Conservation (phyloP, 2,113 vertebrate species). For the Lutjanus erythropterus region DNA sequence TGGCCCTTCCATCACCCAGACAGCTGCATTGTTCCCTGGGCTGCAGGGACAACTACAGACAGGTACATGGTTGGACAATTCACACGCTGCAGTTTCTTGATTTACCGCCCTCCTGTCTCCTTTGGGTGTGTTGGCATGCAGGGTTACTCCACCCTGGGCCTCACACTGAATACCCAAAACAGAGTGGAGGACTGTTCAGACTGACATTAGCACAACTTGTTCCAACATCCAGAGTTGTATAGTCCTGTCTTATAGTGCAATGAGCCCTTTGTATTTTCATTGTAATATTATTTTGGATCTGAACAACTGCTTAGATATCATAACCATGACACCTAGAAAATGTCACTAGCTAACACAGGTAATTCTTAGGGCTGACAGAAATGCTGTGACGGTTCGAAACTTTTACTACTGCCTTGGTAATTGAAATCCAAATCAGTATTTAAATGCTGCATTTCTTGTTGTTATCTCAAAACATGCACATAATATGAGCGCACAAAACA, state of each 20-base stretch:
- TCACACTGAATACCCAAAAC: constrained; percentile 19
- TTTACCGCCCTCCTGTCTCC: constrained; percentile 56
- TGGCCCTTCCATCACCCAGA: constrained; percentile 75
- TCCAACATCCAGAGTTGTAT: neutral
- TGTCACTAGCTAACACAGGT: no score
- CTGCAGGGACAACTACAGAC: constrained; percentile 58
- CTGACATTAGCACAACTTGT: constrained; percentile 21
- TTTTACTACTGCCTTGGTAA: no score
- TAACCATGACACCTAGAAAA: neutral
- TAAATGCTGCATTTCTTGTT: no score
- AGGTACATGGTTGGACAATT: constrained; percentile 53
- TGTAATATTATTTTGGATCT: no score
- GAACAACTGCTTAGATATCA: neutral
- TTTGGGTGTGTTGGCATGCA: constrained; percentile 38
- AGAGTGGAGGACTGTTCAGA: neutral
- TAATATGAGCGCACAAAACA: no score
- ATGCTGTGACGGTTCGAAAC: no score
- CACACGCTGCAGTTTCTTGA: constrained; percentile 60
- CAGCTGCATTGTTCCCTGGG: constrained; percentile 77
- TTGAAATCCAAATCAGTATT: no score
- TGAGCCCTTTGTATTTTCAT: neutral
- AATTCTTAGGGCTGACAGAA: no score
- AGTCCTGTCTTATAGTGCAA: neutral
- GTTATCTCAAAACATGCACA: no score
- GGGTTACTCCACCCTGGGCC: constrained; percentile 44